These are phyloP conservation scores for Porites divaricata DNA, from an alignment of 92 coral and sea anemone genomes.

Conservation along the genomic window DNA sequence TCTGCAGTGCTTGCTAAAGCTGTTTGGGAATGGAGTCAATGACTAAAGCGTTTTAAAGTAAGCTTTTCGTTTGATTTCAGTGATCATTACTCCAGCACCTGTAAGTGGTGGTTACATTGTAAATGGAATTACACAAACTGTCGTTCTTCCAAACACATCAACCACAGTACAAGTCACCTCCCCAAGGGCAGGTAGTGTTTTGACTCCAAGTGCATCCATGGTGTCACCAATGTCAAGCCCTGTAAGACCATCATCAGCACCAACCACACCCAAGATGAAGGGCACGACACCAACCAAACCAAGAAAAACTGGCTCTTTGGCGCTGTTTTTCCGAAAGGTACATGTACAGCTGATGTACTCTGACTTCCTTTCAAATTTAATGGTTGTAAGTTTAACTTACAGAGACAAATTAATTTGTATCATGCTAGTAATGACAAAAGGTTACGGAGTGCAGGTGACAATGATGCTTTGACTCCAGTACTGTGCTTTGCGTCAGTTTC, in stretches of 20 bases:
- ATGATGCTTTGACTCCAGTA: too few relatives aligned
- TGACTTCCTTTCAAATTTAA: too few relatives aligned
- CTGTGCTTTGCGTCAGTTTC: too few relatives aligned
- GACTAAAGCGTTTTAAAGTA: too few relatives aligned
- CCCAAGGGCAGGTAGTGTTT: conserved; percentile 74
- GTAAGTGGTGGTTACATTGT: conserved; percentile 79
- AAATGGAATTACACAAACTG: conserved; percentile 86
- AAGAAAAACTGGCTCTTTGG: conserved; percentile 91
- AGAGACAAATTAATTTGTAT: too few relatives aligned
- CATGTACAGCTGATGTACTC: neutral
- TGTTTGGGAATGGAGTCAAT: too few relatives aligned
- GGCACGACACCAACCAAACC: conserved; percentile 74
- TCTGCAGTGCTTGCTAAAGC: too few relatives aligned
- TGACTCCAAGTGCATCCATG: conserved; percentile 52
- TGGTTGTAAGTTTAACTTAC: too few relatives aligned
- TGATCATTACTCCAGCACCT: conserved; percentile 84
- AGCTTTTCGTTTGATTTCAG: conserved; percentile 27
- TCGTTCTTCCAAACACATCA: conserved; percentile 71
- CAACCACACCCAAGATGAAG: conserved; percentile 62
- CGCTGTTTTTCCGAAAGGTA: conserved; percentile 97
- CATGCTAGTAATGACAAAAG: too few relatives aligned
- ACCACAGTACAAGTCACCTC: conserved; percentile 80
- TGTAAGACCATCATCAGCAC: conserved; percentile 68
- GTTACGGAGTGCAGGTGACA: too few relatives aligned
- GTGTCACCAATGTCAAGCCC: conserved; percentile 83